Evolutionary conservation across 2,888 invertebrate species (phyloP).

Genomic region (Ernsta delagoae): DNA sequence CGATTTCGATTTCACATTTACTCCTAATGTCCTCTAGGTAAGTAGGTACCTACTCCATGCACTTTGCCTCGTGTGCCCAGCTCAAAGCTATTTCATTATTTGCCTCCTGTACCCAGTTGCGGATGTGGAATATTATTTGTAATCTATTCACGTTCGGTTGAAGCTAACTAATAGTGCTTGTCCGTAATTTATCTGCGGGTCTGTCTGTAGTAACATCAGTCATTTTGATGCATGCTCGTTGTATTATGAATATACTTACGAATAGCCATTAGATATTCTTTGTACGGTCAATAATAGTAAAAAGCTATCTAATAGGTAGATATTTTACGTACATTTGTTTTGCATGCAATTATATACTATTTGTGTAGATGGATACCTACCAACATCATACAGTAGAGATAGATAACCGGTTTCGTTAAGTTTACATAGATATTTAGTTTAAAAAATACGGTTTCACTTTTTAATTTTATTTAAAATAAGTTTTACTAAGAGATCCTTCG

Average conservation of each 20-base stretch:
- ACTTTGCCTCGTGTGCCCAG: slow-evolving; percentile 12
- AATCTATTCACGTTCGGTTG: slow-evolving; percentile 44
- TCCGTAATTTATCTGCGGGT: slow-evolving; percentile 39
- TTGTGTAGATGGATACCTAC: too few species aligned
- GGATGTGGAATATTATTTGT: slow-evolving; percentile 46
- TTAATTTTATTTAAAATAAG: too few species aligned
- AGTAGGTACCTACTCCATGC: slow-evolving; percentile 1
- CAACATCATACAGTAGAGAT: too few species aligned
- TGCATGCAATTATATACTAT: too few species aligned
- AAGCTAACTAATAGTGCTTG: slow-evolving; percentile 46
- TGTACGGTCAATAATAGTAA: background rate
- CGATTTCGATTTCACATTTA: slow-evolving; percentile 21
- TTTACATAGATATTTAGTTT: too few species aligned
- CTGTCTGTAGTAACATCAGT: slow-evolving; percentile 17
- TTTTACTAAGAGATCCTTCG: background rate
- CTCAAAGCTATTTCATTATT: slow-evolving; percentile 19
- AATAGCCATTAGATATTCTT: slow-evolving; percentile 5
- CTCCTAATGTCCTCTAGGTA: background rate
- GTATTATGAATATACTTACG: background rate
- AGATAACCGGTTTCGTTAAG: too few species aligned
- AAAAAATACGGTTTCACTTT: too few species aligned
- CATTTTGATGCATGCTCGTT: background rate
- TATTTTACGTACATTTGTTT: too few species aligned
- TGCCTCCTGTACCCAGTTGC: slow-evolving; percentile 38
- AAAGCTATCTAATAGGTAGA: too few species aligned